Evolutionary conservation across 2,113 vertebrate species (phyloP), one percentile per base, ranked within the genome.

Genomic region (Phoenicopterus ruber): DNA sequence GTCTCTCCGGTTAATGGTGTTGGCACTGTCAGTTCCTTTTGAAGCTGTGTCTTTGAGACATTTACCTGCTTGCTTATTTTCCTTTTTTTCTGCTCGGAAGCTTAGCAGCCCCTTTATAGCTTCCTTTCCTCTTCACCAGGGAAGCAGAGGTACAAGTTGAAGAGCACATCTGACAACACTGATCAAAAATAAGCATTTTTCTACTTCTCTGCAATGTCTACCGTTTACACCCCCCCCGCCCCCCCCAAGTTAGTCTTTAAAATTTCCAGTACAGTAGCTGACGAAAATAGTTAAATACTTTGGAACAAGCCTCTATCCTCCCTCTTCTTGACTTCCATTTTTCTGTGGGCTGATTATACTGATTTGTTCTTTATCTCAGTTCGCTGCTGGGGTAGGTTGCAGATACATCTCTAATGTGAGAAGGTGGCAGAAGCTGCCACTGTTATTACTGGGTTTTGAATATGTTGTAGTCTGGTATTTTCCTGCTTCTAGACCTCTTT

Each of bases 361-460:
- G 40, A 13, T 61, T 84, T 66, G 14, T 83, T 82, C n/a, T 49
- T 69, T 86, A 94, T 92, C 94, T 93, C 16, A 10, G 32, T 71
- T 94, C 0, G 1, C 61, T 95, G 44, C 73, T 94, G 73, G 54
- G 44, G 73, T 76, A 86, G 69, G 77, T 69, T 90, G 44, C 65
- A 79, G 88, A 84, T 95, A 84, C 34, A 71, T 88, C 62, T 78
- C 61, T 97, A 94, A 93, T 79, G 69, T 97, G 93, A 95, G 91
- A 93, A 92, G 86, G 82, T 90, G 81, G 86, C 66, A 94, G 91
- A 87, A 95, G 74, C 70, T 94, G 69, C 84, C 44, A 12, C 58
- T 82, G 61, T 90, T 96, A 93, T 91, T 94, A 94, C 2, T 72
- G 58, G 13, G 25, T 86, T 97, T 96, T 97, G 94, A 97, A 96